Conservation (phyloP, 2,888 invertebrate genomes). For the Dichetophora obliterata region DNA sequence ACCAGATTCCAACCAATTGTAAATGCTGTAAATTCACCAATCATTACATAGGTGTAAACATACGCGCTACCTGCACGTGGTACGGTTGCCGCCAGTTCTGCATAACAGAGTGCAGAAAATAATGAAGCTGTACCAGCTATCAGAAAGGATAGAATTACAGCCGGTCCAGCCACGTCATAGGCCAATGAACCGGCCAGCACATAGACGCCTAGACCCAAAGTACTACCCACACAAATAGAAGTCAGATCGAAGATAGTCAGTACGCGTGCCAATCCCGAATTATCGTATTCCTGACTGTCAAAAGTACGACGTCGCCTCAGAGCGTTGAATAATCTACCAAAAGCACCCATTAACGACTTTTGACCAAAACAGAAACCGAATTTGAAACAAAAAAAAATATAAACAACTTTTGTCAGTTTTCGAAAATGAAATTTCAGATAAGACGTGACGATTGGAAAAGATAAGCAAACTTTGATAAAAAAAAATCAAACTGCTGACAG, state of each 20-base stretch:
- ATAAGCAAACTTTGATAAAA: too few relatives aligned
- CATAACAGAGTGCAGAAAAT: conserved; percentile 87
- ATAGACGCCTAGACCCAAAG: conserved; percentile 95
- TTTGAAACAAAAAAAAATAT: too few relatives aligned
- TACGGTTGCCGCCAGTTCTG: conserved; percentile 85
- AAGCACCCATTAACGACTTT: neutral
- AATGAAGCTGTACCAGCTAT: conserved; percentile 94
- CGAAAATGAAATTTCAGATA: too few relatives aligned
- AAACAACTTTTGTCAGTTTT: too few relatives aligned
- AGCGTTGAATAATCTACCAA: conserved; percentile 49
- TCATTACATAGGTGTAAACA: conserved; percentile 85
- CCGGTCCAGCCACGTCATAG: conserved; percentile 88
- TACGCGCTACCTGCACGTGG: conserved; percentile 89
- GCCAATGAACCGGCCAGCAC: conserved; percentile 93
- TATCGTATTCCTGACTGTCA: conserved; percentile 66
- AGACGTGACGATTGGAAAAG: too few relatives aligned
- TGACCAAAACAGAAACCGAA: too few relatives aligned
- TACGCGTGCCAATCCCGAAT: conserved; percentile 75
- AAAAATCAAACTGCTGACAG: too few relatives aligned
- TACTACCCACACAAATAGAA: conserved; percentile 87
- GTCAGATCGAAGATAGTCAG: conserved; percentile 87
- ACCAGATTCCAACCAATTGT: conserved; percentile 89
- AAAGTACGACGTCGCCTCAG: conserved; percentile 71
- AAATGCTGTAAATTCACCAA: conserved; percentile 85
- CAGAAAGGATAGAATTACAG: conserved; percentile 90